Evolutionary conservation across 2,113 vertebrate genomes (phyloP).

Genomic region (Platysternon megacephalum): DNA sequence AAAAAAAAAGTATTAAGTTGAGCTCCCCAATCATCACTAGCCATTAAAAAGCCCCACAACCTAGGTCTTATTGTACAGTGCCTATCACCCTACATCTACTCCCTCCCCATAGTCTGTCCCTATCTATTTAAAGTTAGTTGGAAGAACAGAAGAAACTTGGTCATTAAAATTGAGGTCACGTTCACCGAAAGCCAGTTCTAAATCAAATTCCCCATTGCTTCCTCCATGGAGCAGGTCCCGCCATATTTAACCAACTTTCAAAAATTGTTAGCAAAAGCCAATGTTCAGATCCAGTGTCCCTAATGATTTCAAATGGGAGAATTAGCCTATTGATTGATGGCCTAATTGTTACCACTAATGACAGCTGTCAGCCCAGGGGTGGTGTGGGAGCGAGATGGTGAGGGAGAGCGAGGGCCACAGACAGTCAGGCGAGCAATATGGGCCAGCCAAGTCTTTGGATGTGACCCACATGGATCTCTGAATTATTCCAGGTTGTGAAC

Average conservation of each 20-base stretch:
- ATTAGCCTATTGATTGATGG: slow-evolving; percentile 68
- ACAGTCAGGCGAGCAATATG: rapidly evolving
- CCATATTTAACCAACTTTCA: slow-evolving; percentile 60
- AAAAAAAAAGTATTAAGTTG: not conserved
- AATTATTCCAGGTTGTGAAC: not conserved
- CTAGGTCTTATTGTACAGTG: not conserved
- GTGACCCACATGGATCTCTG: not conserved
- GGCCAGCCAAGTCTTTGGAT: not conserved
- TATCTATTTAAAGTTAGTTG: not conserved
- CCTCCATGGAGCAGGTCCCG: slow-evolving; percentile 8
- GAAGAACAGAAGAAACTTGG: not conserved
- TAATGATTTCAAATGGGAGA: slow-evolving; percentile 68
- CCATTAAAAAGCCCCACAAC: not conserved
- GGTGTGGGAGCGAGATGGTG: not conserved
- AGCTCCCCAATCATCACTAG: not conserved
- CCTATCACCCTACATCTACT: not conserved
- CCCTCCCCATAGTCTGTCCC: not conserved
- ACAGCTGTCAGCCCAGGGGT: not conserved
- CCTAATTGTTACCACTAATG: slow-evolving; percentile 61
- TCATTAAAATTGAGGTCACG: slow-evolving; percentile 49
- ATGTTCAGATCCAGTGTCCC: slow-evolving; percentile 46
- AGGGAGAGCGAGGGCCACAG: not conserved
- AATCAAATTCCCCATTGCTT: slow-evolving; percentile 36
- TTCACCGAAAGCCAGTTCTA: slow-evolving; percentile 32
- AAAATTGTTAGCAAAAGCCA: slow-evolving; percentile 60